These are phyloP conservation scores for Polia nebulosa DNA, from an alignment of 2,888 invertebrate species.

Conservation along the genomic window DNA sequence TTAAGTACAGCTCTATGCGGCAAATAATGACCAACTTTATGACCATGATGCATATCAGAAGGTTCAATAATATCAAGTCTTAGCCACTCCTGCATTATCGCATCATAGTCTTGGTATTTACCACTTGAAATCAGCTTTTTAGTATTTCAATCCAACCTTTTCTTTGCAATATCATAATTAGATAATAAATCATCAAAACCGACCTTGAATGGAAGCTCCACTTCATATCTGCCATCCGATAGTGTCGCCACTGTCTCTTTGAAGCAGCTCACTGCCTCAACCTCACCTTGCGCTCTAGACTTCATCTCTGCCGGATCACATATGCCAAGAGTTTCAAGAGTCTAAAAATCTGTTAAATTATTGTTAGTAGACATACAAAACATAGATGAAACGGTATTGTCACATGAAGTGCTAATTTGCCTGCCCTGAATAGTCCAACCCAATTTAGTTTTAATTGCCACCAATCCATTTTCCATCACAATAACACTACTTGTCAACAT, in stretches of 20 bases:
- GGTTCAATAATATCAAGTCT: too few species aligned
- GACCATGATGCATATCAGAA: too few species aligned
- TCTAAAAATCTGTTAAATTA: not conserved
- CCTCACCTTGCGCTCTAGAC: not conserved
- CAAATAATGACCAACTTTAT: not conserved
- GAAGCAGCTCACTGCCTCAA: not conserved
- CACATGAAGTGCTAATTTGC: not conserved
- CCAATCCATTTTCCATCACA: too few species aligned
- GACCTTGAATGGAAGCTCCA: too few species aligned
- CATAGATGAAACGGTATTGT: too few species aligned
- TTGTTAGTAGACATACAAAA: not conserved
- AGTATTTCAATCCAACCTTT: not conserved
- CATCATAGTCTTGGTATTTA: too few species aligned
- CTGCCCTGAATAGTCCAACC: too few species aligned
- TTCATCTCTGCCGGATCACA: too few species aligned
- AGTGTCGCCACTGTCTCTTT: not conserved
- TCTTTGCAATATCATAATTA: not conserved
- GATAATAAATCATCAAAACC: not conserved
- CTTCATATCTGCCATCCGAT: too few species aligned
- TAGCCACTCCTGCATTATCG: too few species aligned
- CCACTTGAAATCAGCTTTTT: slow-evolving; percentile 4
- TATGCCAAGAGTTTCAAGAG: not conserved
- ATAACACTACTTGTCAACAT: too few species aligned
- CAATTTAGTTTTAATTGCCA: too few species aligned
- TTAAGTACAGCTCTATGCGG: not conserved